Base-by-base conservation (phyloP, 2,113 vertebrate genomes). In the Atherinomorus stipes region DNA sequence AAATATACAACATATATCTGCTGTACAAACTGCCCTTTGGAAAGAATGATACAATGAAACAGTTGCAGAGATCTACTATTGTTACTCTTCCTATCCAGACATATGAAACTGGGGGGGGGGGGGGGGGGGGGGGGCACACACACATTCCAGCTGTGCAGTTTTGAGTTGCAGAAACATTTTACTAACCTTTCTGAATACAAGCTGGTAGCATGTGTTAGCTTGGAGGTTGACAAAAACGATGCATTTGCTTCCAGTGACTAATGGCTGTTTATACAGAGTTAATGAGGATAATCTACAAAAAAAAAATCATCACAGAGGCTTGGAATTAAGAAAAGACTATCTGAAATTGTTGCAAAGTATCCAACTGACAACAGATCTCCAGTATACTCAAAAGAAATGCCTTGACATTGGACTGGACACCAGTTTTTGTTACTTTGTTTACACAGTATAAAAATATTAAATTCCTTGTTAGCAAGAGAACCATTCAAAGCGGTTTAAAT, bases 21-120 rank as follows among this genome's bases (percentile, higher is more conserved):
- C 63, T 74, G 65, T 45, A 84, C 78, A 84, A 61, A 88, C 21
- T 61, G 78, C 86, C 79, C 84, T 83, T 74, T 47, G 50, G 72
- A 78, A 80, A 85, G 42, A 81, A 75, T 28, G 40, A 82, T 26
- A 58, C 61, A 71, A 85, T 47, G 21, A 78, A 49, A 82, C 64
- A 18, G 77, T 71, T 56, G 61, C 47, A 80, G 49, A 58, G 23
- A 72, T 67, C 31, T 69, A 53, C 45, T 49, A 70, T 21, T 63
- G 64, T 86, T 83, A 84, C 51, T 83, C 26, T 66, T 74, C 23
- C 68, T 54, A 74, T 52, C 59, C 64, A 74, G 26, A 76, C 66
- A 80, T 63, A 56, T 50, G 47, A 57, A 64, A 76, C 81, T 65
- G 61, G 78, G 56, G 65, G 68, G 70, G n/a, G n/a, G n/a, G n/a